Base-by-base conservation (phyloP, 2,888 invertebrate genomes). In the Zele albiditarsus region DNA sequence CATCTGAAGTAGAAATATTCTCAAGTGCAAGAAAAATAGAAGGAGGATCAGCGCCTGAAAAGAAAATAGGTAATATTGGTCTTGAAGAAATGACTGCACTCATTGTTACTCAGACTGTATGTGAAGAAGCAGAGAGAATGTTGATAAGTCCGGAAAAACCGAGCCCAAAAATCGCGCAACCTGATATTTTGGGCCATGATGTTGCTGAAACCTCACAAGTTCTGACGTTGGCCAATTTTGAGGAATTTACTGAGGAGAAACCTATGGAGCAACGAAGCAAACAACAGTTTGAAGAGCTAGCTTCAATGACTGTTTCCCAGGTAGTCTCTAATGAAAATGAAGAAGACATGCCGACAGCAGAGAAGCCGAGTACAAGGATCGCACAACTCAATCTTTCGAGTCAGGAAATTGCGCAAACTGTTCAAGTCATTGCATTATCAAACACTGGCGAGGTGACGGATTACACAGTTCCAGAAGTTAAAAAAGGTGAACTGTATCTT, bases 121-220 rank as follows among this genome's bases (percentile, higher is more conserved):
- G 82, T 0, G 83, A 81, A 57, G 86, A 86, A 74, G 72, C 73
- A 10, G 87, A 86, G 74, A 76, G 81, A 6, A 25, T 71, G 16
- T 69, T 87, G 0, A 80, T 78, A 23, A 71, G 49, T 38, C 66
- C 57, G 3, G 74, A 81, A 38, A 73, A 76, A 60, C 86, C 85
- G 2, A 82, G 78, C 27, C 77, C 73, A 31, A 84, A 82, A 20
- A 84, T 79, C 38, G 88, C 87, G 12, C 81, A 82, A 76, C 83
- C 88, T 23, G 80, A 78, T 33, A 73, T 87, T 4, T 75, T 75
- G 0, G 86, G 88, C 8, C 85, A 88, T 81, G 89, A 90, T 80
- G 85, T 89, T 66, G 89, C 90, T 8, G 86, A 90, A 82, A 88
- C 89, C 63, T 82, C 86, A 27, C 89, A 90, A 82, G 83, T 90